Evolutionary conservation across 2,113 vertebrate species (phyloP).

Genomic region (Gasterosteus nipponicus): DNA sequence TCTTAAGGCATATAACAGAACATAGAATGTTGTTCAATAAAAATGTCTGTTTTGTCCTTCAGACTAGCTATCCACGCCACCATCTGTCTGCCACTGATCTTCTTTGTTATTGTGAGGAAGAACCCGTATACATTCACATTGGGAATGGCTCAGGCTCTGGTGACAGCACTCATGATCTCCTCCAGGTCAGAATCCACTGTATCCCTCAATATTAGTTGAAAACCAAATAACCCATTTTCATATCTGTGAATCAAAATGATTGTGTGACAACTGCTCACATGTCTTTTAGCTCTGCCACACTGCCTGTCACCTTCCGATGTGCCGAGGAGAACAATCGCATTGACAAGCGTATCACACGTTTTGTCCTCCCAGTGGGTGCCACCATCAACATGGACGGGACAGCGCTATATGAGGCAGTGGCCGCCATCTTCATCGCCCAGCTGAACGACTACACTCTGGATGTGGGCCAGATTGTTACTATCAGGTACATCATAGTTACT

Average conservation of each 20-base stretch:
- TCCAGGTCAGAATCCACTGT: conserved; percentile 57
- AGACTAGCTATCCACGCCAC: conserved; percentile 93
- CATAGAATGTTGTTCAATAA: neutral
- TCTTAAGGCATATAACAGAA: neutral
- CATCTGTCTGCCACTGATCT: conserved; percentile 91
- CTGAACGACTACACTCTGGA: conserved; percentile 89
- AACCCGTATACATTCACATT: conserved; percentile 92
- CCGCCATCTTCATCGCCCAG: conserved; percentile 96
- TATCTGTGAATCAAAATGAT: neutral
- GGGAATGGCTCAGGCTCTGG: conserved; percentile 95
- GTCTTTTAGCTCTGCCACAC: conserved; percentile 89
- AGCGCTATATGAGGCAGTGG: conserved; percentile 96
- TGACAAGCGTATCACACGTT: conserved; percentile 96
- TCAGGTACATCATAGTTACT: conserved; percentile 83
- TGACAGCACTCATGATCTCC: conserved; percentile 84
- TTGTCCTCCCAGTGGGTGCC: conserved; percentile 94
- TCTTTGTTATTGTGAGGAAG: conserved; percentile 91
- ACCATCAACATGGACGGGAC: conserved; percentile 99
- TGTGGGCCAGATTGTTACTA: conserved; percentile 92
- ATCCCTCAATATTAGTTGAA: neutral
- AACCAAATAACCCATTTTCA: neutral
- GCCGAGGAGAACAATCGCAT: conserved; percentile 93
- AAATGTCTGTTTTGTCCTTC: conserved; percentile 28
- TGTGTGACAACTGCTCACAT: neutral
- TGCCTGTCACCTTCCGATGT: conserved; percentile 97